These are phyloP conservation scores for Pollenia angustigena DNA, from an alignment of 2,888 invertebrate genomes.

Conservation along the genomic window DNA sequence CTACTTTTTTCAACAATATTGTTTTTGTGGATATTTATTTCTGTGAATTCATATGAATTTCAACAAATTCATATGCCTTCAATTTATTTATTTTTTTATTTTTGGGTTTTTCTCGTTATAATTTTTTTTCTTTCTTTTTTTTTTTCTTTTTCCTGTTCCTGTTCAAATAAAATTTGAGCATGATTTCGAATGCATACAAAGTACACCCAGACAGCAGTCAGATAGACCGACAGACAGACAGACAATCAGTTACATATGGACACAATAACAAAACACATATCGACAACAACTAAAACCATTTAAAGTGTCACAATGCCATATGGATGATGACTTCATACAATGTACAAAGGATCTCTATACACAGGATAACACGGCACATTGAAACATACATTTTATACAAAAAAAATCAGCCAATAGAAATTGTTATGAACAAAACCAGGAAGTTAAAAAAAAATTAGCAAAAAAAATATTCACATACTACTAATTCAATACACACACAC, in stretches of 20 bases:
- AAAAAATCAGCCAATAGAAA: slow-evolving; percentile 29
- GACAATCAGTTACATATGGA: slow-evolving; percentile 29
- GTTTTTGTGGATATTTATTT: background rate
- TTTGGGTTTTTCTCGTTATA: slow-evolving; percentile 12
- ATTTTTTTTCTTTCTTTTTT: background rate
- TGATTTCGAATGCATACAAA: slow-evolving; percentile 42
- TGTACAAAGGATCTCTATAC: background rate
- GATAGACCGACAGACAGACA: background rate
- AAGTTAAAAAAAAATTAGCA: slow-evolving; percentile 22
- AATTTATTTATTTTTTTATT: slow-evolving; percentile 35
- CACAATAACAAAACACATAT: background rate
- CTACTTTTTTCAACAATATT: background rate
- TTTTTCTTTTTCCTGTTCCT: slow-evolving; percentile 22
- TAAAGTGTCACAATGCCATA: slow-evolving; percentile 37
- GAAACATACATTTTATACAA: background rate
- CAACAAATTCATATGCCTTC: slow-evolving; percentile 40
- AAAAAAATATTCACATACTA: slow-evolving; percentile 19
- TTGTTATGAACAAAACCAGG: slow-evolving; percentile 41
- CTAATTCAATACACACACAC: slow-evolving; percentile 42
- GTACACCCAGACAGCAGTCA: slow-evolving; percentile 8
- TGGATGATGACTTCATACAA: background rate
- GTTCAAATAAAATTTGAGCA: slow-evolving; percentile 56
- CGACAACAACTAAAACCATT: slow-evolving; percentile 27
- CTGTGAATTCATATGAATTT: slow-evolving; percentile 33
- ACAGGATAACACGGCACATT: background rate